Conservation (phyloP, 1,140 invertebrate genomes). For the Listronotus bonariensis region DNA sequence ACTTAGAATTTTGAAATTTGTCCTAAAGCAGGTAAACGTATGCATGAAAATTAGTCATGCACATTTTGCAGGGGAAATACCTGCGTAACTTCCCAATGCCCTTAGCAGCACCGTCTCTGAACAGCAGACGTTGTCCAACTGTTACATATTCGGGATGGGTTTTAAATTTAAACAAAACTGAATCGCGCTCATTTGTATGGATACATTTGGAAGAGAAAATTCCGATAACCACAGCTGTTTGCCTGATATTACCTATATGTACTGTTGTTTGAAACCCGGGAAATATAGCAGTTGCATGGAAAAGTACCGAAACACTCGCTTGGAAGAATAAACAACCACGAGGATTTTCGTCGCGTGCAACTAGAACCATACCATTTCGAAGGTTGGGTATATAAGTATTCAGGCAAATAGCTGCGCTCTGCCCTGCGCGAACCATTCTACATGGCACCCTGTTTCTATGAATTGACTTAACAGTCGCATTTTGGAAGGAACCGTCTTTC, state of each 20-base stretch:
- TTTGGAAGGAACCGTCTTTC: constrained; percentile 79
- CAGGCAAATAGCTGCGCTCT: constrained; percentile 89
- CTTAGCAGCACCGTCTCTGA: constrained; percentile 87
- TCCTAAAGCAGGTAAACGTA: too few species aligned
- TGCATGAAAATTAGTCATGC: constrained; percentile 2
- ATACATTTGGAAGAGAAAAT: constrained; percentile 65
- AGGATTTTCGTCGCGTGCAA: constrained; percentile 55
- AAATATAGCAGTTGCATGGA: constrained; percentile 81
- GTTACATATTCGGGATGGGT: constrained; percentile 90
- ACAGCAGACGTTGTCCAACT: constrained; percentile 82
- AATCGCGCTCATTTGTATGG: constrained; percentile 82
- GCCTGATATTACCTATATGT: constrained; percentile 92
- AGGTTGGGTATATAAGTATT: constrained; percentile 63
- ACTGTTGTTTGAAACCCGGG: constrained; percentile 92
- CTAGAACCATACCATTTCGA: constrained; percentile 84
- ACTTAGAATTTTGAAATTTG: too few species aligned
- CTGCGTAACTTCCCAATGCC: constrained; percentile 91
- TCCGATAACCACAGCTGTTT: constrained; percentile 85
- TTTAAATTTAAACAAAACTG: constrained; percentile 87
- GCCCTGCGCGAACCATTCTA: constrained; percentile 83
- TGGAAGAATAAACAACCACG: constrained; percentile 58
- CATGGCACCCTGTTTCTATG: constrained; percentile 91
- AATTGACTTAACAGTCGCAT: constrained; percentile 80
- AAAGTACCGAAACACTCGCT: constrained; percentile 85
- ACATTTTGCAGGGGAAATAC: constrained; percentile 68